Percentiles rank a stretch among this genome's conserved stretches.
phyloP scores from a whole-genome alignment of 2,888 invertebrate genomes.

The Cephus runcator region DNA sequence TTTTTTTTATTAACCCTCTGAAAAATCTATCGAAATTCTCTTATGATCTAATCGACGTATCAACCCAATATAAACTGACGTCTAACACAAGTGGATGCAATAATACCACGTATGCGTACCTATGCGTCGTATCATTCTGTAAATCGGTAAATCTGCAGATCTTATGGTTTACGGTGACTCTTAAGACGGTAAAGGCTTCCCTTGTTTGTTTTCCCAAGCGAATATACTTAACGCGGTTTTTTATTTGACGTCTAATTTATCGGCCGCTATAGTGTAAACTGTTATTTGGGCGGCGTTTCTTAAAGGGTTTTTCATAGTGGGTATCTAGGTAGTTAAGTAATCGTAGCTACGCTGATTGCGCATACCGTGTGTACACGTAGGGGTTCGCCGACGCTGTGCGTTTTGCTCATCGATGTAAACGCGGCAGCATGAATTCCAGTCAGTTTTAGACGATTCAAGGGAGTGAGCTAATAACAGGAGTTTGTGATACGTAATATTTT shows the following conservation, averaged over 20 bases:
- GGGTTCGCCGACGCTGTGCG: background rate
- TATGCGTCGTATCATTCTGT: background rate
- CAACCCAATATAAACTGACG: background rate
- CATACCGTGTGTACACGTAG: background rate
- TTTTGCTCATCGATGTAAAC: background rate
- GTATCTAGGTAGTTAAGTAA: background rate
- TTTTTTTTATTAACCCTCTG: background rate
- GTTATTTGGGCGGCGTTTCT: slow-evolving; percentile 7
- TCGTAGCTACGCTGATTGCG: background rate
- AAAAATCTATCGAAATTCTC: background rate
- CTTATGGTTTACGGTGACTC: background rate
- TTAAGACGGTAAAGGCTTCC: background rate
- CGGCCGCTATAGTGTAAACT: background rate
- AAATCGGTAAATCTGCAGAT: slow-evolving; percentile 1
- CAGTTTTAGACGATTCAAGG: background rate
- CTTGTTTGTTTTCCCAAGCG: background rate
- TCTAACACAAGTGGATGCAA: background rate
- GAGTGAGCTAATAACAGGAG: background rate
- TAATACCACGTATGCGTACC: background rate
- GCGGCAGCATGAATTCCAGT: background rate
- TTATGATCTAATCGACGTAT: background rate
- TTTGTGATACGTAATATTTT: background rate
- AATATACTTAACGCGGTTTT: slow-evolving; percentile 3
- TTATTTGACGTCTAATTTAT: slow-evolving; percentile 10
- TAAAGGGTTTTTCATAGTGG: background rate